Percentiles rank a stretch among this genome's conserved stretches.
These are phyloP conservation scores for Coreius guichenoti DNA, from an alignment of 2,797 vertebrate genomes.

Conservation along the genomic window DNA sequence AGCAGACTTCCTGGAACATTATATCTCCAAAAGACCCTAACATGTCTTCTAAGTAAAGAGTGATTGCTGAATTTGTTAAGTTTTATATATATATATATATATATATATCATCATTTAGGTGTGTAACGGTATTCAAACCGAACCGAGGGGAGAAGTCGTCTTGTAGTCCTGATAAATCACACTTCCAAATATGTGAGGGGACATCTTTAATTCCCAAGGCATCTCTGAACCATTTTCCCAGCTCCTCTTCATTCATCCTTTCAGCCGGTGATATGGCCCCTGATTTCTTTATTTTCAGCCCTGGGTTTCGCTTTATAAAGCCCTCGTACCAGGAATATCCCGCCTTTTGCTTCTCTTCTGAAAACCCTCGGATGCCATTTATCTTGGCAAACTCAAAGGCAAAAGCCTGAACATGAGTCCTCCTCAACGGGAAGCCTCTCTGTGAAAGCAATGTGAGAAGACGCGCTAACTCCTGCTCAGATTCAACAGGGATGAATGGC, in stretches of 20 bases:
- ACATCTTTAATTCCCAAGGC: slow-evolving; percentile 21
- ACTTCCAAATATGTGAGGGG: slow-evolving; percentile 51
- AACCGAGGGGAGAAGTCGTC: background rate
- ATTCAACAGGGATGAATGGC: slow-evolving; percentile 29
- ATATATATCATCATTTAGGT: too few relatives aligned
- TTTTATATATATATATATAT: too few relatives aligned
- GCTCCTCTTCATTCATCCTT: background rate
- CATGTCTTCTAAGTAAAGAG: too few relatives aligned
- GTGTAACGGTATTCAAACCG: too few relatives aligned
- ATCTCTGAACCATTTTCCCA: slow-evolving; percentile 31
- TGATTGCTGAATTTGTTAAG: too few relatives aligned
- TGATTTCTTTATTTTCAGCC: slow-evolving; percentile 43
- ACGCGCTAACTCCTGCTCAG: slow-evolving; percentile 18
- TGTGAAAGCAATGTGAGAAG: slow-evolving; percentile 18
- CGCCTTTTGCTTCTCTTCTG: slow-evolving; percentile 35
- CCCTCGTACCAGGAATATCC: slow-evolving; percentile 37
- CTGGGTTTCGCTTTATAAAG: slow-evolving; percentile 51
- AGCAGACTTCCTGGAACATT: too few relatives aligned
- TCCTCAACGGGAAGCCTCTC: slow-evolving; percentile 29
- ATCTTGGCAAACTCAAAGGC: slow-evolving; percentile 35
- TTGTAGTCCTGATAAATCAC: slow-evolving; percentile 30
- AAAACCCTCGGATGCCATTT: slow-evolving; percentile 29
- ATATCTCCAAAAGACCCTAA: too few relatives aligned
- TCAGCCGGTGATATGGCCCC: slow-evolving; percentile 38
- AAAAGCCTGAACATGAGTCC: slow-evolving; percentile 31